These are phyloP conservation scores for Ptiloglossa arizonensis DNA, from an alignment of 1,140 invertebrate genomes.

Conservation along the genomic window DNA sequence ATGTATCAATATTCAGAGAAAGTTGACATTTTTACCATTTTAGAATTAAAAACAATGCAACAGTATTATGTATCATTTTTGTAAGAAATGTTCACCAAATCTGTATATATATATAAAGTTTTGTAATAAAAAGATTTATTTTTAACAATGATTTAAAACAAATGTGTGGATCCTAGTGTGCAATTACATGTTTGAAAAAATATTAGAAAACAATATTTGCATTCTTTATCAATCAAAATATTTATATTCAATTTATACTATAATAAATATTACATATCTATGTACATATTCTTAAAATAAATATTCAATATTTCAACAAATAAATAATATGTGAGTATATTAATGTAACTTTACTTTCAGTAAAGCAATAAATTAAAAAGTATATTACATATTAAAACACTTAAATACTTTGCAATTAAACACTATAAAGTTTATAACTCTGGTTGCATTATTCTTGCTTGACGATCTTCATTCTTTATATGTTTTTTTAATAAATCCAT, in stretches of 20 bases:
- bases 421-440: conserved; percentile 80
- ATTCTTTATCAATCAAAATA: too few relatives aligned
- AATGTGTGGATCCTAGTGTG: conserved; percentile 29
- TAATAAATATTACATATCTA: conserved; percentile 10
- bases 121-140: conserved; percentile 50
- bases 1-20: neutral
- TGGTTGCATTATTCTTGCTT: conserved; percentile 87
- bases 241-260: neutral
- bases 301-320: conserved; percentile 3
- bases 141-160: conserved; percentile 27
- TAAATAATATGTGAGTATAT: neutral
- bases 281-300: conserved; percentile 1
- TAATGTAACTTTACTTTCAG: neutral
- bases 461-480: conserved; percentile 88
- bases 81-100: conserved; percentile 1
- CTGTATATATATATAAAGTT: conserved; percentile 31
- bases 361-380: neutral
- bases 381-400: neutral
- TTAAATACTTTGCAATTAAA: conserved; percentile 1
- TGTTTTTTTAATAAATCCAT: conserved; percentile 94
- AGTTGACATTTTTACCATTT: conserved; percentile 45
- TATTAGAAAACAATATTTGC: neutral
- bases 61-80: conserved; percentile 21
- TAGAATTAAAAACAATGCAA: conserved; percentile 31
- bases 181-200: conserved; percentile 19